Percentiles rank a stretch among this genome's conserved stretches.
Evolutionary conservation across 2,888 invertebrate species (phyloP).

Genomic region (Apomyelois bistriatella): DNA sequence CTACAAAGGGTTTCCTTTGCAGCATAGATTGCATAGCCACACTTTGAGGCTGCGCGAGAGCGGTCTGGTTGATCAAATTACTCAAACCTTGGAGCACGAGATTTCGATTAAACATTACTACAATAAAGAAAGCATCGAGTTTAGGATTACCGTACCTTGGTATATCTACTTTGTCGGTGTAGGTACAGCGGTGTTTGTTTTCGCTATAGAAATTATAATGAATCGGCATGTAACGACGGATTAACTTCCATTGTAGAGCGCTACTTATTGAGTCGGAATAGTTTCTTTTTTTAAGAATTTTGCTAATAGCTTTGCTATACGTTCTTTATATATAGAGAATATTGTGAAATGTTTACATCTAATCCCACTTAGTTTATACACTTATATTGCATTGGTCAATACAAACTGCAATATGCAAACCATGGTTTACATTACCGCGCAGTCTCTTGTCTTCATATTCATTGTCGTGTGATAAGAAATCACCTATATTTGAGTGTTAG

Average conservation of each 20-base stretch:
- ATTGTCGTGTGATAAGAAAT: too few relatives aligned
- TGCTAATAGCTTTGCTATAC: too few relatives aligned
- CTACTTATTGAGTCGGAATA: too few relatives aligned
- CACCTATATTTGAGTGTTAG: too few relatives aligned
- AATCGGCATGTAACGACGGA: neutral
- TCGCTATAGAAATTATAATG: neutral
- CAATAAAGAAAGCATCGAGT: slow-evolving; percentile 14
- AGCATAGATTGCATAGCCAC: slow-evolving; percentile 26
- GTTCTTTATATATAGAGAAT: too few relatives aligned
- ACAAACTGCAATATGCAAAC: too few relatives aligned
- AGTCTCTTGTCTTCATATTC: too few relatives aligned
- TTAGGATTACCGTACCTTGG: slow-evolving; percentile 39
- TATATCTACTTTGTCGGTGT: slow-evolving; percentile 32
- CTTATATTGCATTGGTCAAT: too few relatives aligned
- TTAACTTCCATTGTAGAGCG: neutral
- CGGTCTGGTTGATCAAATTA: slow-evolving; percentile 36
- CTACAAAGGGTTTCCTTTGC: slow-evolving; percentile 53
- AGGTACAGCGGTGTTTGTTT: slow-evolving; percentile 21
- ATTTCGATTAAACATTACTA: slow-evolving; percentile 23
- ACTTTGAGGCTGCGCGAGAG: slow-evolving; percentile 40
- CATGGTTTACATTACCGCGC: too few relatives aligned
- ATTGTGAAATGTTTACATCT: too few relatives aligned
- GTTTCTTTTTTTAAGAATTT: too few relatives aligned
- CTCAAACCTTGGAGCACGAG: slow-evolving; percentile 25
- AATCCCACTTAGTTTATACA: too few relatives aligned